Base-by-base conservation (phyloP, 2,797 vertebrate genomes). In the Falco columbarius region DNA sequence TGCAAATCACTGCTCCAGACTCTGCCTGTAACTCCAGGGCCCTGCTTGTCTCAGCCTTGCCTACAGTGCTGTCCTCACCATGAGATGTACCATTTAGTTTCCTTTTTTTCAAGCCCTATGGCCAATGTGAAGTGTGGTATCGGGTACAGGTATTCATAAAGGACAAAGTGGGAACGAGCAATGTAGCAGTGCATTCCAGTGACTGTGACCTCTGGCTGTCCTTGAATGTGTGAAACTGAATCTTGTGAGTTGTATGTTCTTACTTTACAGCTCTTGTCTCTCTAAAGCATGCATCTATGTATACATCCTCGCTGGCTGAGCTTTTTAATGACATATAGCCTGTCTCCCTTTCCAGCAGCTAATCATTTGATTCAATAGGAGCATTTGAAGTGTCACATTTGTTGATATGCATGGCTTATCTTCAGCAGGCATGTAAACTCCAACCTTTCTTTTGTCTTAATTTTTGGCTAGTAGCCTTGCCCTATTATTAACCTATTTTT, bases 101-200 rank as follows among this genome's bases (percentile, higher is more conserved):
- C 24, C 47, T 61, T 77, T 71, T 71, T 26, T 52, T 71, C 49
- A 36, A 32, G 29, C 13, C 5, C 11, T 24, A 3, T 32, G 61
- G 29, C 32, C 68, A 19, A 12, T 7, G 3, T n/a, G 46, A 72
- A 40, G 15, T 4, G 20, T 36, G 9, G 17, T 58, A 70, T 32
- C 2, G 1, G 15, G 59, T 56, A 10, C 1, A 66, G 34, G 9
- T 70, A 34, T 23, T 62, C 32, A 24, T n/a, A 44, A 76, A 73
- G 38, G 10, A 32, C 51, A 29, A 70, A 80, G 17, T 19, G 36
- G n/a, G 55, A 91, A 36, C 23, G 32, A 75, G 30, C 8, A 30
- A 10, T 14, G 44, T 32, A 63, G 44, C 56, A 88, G 32, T 0
- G 0, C 0, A 0, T 34, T 77, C 20, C 36, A 17, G 34, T 22